Base-by-base conservation (phyloP, 2,113 vertebrate species). In the Pardalotus punctatus region DNA sequence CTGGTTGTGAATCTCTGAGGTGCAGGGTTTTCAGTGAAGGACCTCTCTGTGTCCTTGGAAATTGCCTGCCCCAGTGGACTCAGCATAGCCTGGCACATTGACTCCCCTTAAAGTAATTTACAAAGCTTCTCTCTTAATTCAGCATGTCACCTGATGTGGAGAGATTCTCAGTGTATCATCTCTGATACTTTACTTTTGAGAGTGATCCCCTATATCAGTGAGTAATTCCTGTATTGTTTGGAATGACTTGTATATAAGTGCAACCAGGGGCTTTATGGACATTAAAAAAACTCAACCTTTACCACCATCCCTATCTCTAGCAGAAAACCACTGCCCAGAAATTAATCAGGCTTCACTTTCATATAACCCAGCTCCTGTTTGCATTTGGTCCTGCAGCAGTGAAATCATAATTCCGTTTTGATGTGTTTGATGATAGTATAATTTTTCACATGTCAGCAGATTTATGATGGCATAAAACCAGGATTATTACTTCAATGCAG, bases 361-460 rank as follows among this genome's bases (percentile, higher is more conserved):
- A 71, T 77, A 53, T 62, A 95, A 65, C n/a, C 42, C 29, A 69
- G 58, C 54, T 88, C 50, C 77, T 78, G 61, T 79, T 95, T 91
- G 69, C 60, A 93, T 94, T 93, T 71, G 64, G 20, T 94, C 65
- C 66, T 50, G 73, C 77, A 91, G 88, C 76, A 90, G 71, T 84
- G 76, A 94, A 96, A 74, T 81, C 69, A 67, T 96, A 94, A 94
- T 93, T 96, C 88, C 88, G 43, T 71, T 96, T 93, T 88, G 95
- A 84, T 94, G 94, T 86, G 85, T 88, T 96, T 88, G 94, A 86
- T 94, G 94, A 93, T 92, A 86, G 92, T 87, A 94, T 74, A 95
- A 92, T 97, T 94, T 96, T 96, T 97, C 94, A 96, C 61, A 86
- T 95, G 92, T 95, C 94, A 94, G 56, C 88, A 87, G 90, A 97